Evolutionary conservation across 2,113 vertebrate species (phyloP), one percentile per base, ranked within the genome.

Genomic region (Trematocara stigmaticum): DNA sequence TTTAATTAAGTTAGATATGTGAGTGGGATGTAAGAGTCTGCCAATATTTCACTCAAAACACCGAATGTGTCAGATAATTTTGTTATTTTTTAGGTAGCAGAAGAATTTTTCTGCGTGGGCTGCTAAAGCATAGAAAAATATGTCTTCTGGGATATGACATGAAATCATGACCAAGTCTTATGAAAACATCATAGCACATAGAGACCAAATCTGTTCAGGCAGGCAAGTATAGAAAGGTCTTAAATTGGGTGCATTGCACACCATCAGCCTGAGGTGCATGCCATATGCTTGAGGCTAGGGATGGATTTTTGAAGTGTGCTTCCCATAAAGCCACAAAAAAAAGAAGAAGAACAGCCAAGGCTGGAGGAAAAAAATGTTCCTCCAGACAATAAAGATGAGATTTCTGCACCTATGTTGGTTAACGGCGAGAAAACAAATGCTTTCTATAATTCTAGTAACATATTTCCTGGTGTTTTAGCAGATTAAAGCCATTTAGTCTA

Each of bases 1-100:
- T 94, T 90, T 91, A 83, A 92, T 91, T 81, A 83, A 80, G 26
- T 52, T 13, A 61, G 35, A 88, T 45, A 18, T 82, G 66, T 78
- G 79, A n/a, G 91, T 84, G 87, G 89, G 90, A 83, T 89, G 86
- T 6, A 82, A 23, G 81, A 45, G 61, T 84, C 86, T 66, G 51
- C 52, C n/a, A 6, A 51, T 15, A 3, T 71, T 80, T 86, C 49
- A 76, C 15, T 78, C 76, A 84, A 85, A 93, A 84, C 78, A 83
- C 51, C 3, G 26, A 23, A 89, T 69, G 74, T 87, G 89, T 87
- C 52, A 82, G 29, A 23, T 38, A 20, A n/a, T 35, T 61, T 8
- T 61, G 79, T 38, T 20, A 4, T 20, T 64, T 64, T 86, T 16
- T 49, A 89, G 71, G 74, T 87, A 12, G 66, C 12, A 53, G 61